Percentiles rank a stretch among this genome's conserved stretches.
phyloP scores from a whole-genome alignment of 2,113 vertebrate species.

The Phaetusa simplex region DNA sequence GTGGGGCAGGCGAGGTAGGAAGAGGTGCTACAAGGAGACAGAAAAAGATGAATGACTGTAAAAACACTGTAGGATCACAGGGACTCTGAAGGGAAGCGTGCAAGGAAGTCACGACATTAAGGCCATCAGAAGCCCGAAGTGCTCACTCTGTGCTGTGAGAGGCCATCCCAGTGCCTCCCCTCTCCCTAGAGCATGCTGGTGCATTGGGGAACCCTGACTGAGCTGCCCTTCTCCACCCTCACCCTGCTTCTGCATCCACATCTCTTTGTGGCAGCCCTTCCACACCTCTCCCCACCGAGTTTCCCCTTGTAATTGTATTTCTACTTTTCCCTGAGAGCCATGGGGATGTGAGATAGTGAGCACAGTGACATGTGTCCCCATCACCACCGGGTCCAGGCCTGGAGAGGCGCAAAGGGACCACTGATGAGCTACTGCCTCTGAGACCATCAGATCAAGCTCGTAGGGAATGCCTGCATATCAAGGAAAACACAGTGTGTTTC shows the following conservation, averaged over 20 bases:
- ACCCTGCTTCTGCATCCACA: fast-evolving
- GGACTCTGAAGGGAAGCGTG: background rate
- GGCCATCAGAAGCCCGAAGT: background rate
- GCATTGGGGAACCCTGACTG: background rate
- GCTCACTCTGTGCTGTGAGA: background rate
- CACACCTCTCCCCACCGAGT: background rate
- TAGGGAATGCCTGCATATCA: background rate
- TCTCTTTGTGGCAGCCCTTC: background rate
- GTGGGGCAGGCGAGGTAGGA: fast-evolving
- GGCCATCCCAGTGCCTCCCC: no score
- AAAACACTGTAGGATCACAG: background rate
- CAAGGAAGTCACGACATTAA: background rate
- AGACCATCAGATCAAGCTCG: background rate
- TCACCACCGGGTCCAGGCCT: background rate
- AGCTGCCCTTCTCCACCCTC: fast-evolving
- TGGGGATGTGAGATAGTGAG: background rate
- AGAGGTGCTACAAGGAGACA: background rate
- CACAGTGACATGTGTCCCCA: background rate
- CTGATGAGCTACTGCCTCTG: background rate
- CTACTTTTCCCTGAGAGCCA: background rate
- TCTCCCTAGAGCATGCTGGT: background rate
- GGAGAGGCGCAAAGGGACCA: background rate
- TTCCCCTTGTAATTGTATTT: background rate
- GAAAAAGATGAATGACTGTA: background rate
- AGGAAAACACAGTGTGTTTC: background rate